Percentiles rank a stretch among this genome's conserved stretches.
Evolutionary conservation across 2,113 vertebrate genomes (phyloP).

Genomic region (Oostethus manadensis): DNA sequence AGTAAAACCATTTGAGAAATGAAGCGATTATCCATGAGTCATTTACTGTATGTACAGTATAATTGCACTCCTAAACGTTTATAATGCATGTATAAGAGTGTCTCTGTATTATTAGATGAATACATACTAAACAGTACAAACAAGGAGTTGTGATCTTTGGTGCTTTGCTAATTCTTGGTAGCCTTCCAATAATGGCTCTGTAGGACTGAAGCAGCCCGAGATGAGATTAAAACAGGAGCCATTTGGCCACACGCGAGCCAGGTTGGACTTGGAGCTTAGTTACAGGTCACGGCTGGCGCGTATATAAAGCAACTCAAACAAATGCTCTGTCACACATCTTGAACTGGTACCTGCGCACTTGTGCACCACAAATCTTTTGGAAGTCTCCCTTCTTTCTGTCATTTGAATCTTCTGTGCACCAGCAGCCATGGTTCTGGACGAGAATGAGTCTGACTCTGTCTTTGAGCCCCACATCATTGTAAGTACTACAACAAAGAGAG

Average conservation of each 20-base stretch:
- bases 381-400: neutral
- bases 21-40: too few relatives aligned
- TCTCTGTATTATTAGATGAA: neutral
- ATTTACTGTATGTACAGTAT: too few relatives aligned
- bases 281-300: constrained; percentile 45
- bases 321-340: constrained; percentile 11
- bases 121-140: neutral
- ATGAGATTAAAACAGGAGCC: constrained; percentile 55
- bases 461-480: constrained; percentile 71
- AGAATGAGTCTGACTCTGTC: constrained; percentile 68
- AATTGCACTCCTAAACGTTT: too few relatives aligned
- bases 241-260: constrained; percentile 38
- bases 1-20: neutral
- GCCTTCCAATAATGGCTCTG: constrained; percentile 15
- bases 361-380: neutral
- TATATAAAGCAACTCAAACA: constrained; percentile 62
- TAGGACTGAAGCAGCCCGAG: constrained; percentile 34
- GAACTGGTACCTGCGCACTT: neutral
- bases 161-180: neutral
- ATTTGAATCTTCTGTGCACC: constrained; percentile 28
- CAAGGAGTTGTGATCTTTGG: constrained; percentile 1
- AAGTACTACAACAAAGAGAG: constrained; percentile 37
- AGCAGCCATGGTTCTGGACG: constrained; percentile 78
- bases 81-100: too few relatives aligned
- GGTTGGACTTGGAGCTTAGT: constrained; percentile 45